These are phyloP conservation scores for Danio rerio DNA, from an alignment of 2,113 vertebrate species.

Conservation along the genomic window GRCz12tu NC_133183.1:42165001-42165500, in stretches of 20 bases:
- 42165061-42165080: not conserved
- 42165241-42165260: not conserved
- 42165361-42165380: not conserved
- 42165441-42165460: too few relatives aligned
- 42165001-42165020: constrained; percentile 32
- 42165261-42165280: not conserved
- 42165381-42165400: too few relatives aligned
- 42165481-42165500: too few relatives aligned
- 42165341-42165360: not conserved
- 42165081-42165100: not conserved
- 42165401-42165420: too few relatives aligned
- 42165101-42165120: constrained; percentile 13
- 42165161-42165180: constrained; percentile 35
- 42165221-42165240: constrained; percentile 13
- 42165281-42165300: not conserved
- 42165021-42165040: not conserved
- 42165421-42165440: too few relatives aligned
- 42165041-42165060: not conserved
- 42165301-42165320: not conserved
- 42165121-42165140: constrained; percentile 19
- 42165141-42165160: constrained; percentile 23
- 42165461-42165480: too few relatives aligned
- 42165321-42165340: not conserved
- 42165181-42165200: constrained; percentile 15
- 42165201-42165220: constrained; percentile 8